Evolutionary conservation across 2,797 vertebrate species (phyloP).

Genomic region (Poecile montanus): DNA sequence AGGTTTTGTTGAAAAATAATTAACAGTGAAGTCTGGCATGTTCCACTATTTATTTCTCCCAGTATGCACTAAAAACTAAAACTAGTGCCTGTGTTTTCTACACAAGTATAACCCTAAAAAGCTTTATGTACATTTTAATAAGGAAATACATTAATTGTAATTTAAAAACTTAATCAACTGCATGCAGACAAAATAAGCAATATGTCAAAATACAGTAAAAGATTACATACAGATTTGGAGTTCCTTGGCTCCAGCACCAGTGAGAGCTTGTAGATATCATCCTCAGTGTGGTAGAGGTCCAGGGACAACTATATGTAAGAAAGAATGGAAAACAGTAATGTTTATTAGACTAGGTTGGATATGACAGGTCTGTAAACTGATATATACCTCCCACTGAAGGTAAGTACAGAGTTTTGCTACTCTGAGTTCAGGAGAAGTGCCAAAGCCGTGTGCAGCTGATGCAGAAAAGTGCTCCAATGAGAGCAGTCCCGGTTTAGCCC

Average conservation of each 20-base stretch:
- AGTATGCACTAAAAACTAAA: background rate
- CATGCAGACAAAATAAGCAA: background rate
- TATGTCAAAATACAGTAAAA: background rate
- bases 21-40: background rate
- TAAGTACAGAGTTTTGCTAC: background rate
- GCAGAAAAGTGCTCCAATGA: background rate
- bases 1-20: background rate
- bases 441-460: background rate
- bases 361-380: background rate
- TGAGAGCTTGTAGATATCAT: conserved; percentile 96
- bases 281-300: conserved; percentile 96
- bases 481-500: background rate
- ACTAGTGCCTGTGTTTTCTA: background rate
- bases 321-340: background rate
- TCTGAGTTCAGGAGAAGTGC: background rate
- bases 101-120: background rate
- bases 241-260: conserved; percentile 93
- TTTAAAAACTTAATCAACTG: background rate
- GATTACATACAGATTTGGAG: conserved; percentile 87
- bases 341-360: background rate
- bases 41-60: background rate
- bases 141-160: background rate
- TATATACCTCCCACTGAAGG: background rate
- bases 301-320: conserved; percentile 86
- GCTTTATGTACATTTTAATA: background rate